phyloP scores from a whole-genome alignment of 2,797 vertebrate genomes.

The Orestias chungarensis region DNA sequence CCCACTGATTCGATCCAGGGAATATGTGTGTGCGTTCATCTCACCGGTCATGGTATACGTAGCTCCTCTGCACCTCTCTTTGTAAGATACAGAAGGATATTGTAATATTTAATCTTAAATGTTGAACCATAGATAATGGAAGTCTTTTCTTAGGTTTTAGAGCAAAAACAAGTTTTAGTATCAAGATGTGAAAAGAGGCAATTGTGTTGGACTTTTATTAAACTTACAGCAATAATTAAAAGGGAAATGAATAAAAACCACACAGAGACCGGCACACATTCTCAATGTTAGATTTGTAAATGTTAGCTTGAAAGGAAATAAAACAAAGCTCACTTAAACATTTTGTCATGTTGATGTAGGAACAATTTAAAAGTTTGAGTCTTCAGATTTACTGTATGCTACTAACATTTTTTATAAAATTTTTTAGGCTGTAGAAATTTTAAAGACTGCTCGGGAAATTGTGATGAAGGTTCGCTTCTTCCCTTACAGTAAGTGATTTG shows the following conservation, averaged over 20 bases:
- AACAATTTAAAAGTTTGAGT: background rate
- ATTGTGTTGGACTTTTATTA: too few relatives aligned
- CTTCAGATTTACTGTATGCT: too few relatives aligned
- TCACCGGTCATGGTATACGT: background rate
- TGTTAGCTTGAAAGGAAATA: background rate
- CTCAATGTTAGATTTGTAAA: background rate
- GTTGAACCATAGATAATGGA: too few relatives aligned
- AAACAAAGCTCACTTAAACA: background rate
- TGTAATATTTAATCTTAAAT: background rate
- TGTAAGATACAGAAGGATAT: background rate
- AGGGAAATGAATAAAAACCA: too few relatives aligned
- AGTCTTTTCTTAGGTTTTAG: too few relatives aligned
- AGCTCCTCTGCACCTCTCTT: background rate
- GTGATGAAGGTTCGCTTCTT: conserved; percentile 97
- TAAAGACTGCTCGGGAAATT: conserved; percentile 96
- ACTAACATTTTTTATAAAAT: background rate
- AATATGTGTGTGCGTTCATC: background rate
- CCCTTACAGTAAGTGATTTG: conserved; percentile 91
- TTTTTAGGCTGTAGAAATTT: conserved; percentile 94
- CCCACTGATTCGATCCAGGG: background rate
- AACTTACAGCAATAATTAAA: background rate
- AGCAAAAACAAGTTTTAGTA: too few relatives aligned
- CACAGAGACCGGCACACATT: too few relatives aligned
- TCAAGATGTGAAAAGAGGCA: too few relatives aligned
- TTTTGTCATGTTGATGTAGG: background rate